phyloP scores from a whole-genome alignment of 2,888 invertebrate genomes.

The Amphipoea oculea region DNA sequence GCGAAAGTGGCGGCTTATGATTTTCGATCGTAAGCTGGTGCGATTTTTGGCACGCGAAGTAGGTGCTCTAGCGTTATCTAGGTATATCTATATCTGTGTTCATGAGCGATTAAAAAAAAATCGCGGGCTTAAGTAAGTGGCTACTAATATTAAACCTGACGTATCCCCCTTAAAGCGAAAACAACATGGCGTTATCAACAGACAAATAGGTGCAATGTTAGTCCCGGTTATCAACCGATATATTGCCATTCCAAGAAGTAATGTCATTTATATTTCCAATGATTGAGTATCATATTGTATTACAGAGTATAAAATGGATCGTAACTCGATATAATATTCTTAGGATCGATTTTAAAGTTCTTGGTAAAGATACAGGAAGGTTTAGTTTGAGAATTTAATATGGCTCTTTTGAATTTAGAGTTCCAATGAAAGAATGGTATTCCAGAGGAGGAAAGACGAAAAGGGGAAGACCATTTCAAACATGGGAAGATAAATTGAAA shows the following conservation, averaged over 20 bases:
- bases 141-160: not conserved
- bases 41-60: too few relatives aligned
- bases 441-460: not conserved
- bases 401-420: not conserved
- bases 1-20: too few relatives aligned
- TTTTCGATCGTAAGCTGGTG: too few relatives aligned
- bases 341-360: constrained; percentile 47
- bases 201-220: constrained; percentile 39
- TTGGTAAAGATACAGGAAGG: constrained; percentile 30
- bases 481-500: not conserved
- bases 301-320: constrained; percentile 48
- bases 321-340: constrained; percentile 33
- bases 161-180: not conserved
- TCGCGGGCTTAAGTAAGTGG: not conserved
- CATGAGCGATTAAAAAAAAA: not conserved
- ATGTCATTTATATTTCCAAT: constrained; percentile 37
- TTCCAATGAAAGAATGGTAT: not conserved
- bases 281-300: constrained; percentile 47
- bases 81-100: too few relatives aligned
- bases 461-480: not conserved
- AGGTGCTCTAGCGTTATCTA: too few relatives aligned
- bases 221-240: constrained; percentile 25
- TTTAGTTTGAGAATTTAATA: not conserved
- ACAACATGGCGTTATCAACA: constrained; percentile 17
- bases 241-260: constrained; percentile 43